Conservation (phyloP, 1,140 invertebrate genomes). For the Tyrophagus putrescentiae region DNA sequence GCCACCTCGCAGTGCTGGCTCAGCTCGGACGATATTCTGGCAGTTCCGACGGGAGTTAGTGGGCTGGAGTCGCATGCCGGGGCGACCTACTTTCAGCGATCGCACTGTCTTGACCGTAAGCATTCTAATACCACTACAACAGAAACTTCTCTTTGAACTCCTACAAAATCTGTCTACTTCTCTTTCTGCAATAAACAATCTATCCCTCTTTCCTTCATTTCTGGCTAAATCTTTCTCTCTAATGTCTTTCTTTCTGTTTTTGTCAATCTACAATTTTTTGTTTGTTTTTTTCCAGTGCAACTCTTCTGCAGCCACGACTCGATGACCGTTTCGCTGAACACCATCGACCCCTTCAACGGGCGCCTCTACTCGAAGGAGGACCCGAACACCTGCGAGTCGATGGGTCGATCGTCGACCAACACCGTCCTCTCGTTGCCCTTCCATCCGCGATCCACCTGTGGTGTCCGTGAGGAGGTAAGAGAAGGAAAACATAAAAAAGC, state of each 20-base stretch:
- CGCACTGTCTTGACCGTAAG: constrained; percentile 38
- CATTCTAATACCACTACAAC: constrained; percentile 11
- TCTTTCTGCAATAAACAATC: constrained; percentile 16
- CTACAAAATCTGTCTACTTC: constrained; percentile 1
- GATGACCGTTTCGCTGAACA: constrained; percentile 38
- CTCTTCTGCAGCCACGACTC: constrained; percentile 37
- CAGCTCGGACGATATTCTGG: constrained; percentile 26
- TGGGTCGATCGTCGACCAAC: constrained; percentile 20
- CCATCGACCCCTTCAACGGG: constrained; percentile 39
- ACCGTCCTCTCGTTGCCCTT: constrained; percentile 26
- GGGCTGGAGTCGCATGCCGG: constrained; percentile 32
- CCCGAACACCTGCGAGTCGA: constrained; percentile 29
- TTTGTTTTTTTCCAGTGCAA: constrained; percentile 34
- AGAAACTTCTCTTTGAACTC: not conserved
- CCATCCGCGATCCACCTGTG: constrained; percentile 18
- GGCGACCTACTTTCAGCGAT: constrained; percentile 38
- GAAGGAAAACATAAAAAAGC: constrained; percentile 25
- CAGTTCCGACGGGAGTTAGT: constrained; percentile 24
- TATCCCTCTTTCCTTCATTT: not conserved
- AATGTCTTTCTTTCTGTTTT: not conserved
- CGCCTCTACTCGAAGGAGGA: constrained; percentile 26
- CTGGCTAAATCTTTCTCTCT: not conserved
- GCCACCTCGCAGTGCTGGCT: constrained; percentile 24
- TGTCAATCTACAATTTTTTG: not conserved
- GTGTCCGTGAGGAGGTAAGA: constrained; percentile 23